phyloP scores from a whole-genome alignment of 2,888 invertebrate species.

The Adelognathus sp. region DNA sequence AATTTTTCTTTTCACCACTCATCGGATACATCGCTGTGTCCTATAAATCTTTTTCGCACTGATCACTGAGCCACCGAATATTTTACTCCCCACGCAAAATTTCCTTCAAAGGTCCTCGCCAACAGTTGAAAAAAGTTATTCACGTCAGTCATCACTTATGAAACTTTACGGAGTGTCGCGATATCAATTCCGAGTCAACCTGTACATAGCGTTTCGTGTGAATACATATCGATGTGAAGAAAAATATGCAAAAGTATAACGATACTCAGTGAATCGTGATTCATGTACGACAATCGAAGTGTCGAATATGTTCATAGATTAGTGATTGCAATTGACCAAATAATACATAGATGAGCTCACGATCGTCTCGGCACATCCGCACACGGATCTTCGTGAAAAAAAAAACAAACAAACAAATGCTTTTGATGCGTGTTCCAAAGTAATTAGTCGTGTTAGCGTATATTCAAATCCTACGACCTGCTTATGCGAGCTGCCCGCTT shows the following conservation, averaged over 20 bases:
- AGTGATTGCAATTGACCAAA: constrained; percentile 1
- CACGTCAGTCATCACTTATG: too few relatives aligned
- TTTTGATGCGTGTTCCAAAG: constrained; percentile 15
- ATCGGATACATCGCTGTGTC: too few relatives aligned
- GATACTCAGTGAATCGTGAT: constrained; percentile 22
- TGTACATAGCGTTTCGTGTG: background rate
- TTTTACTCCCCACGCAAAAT: too few relatives aligned
- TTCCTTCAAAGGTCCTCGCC: too few relatives aligned
- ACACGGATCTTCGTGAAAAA: constrained; percentile 29
- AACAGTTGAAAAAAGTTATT: too few relatives aligned
- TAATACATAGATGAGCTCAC: constrained; percentile 39
- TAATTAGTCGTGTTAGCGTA: constrained; percentile 11
- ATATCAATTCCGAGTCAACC: too few relatives aligned
- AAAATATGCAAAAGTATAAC: background rate
- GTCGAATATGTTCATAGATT: background rate
- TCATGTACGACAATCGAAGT: background rate
- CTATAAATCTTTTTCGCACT: too few relatives aligned
- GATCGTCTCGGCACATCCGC: constrained; percentile 34
- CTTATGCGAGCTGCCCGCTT: constrained; percentile 2
- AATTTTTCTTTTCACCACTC: too few relatives aligned
- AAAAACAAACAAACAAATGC: too few relatives aligned
- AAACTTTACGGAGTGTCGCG: too few relatives aligned
- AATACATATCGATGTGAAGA: background rate
- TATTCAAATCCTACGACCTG: constrained; percentile 7
- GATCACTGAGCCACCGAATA: too few relatives aligned